phyloP scores from a whole-genome alignment of 2,888 invertebrate genomes.

The Pyralis farinalis region DNA sequence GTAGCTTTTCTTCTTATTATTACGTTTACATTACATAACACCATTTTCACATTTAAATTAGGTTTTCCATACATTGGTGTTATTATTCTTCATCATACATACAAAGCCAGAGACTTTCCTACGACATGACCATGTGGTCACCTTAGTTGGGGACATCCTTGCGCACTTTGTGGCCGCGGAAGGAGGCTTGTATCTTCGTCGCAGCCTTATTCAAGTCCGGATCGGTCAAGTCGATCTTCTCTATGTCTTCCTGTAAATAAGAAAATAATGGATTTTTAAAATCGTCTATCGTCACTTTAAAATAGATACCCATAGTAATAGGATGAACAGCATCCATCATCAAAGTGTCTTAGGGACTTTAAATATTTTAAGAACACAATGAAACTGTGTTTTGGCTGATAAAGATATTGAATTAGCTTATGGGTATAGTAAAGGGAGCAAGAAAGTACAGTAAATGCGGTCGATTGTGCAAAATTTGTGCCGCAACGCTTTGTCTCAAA shows the following conservation, averaged over 20 bases:
- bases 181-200: slow-evolving; percentile 95
- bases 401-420: no score
- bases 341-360: no score
- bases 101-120: slow-evolving; percentile 44
- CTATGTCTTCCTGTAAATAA: slow-evolving; percentile 83
- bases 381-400: no score
- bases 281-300: no score
- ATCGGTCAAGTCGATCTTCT: slow-evolving; percentile 92
- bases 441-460: no score
- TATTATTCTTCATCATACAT: slow-evolving; percentile 26
- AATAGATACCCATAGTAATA: no score
- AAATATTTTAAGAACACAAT: no score
- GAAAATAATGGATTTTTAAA: no score
- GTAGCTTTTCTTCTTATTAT: background rate
- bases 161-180: slow-evolving; percentile 94
- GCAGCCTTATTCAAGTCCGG: slow-evolving; percentile 94
- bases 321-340: no score
- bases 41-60: slow-evolving; percentile 4
- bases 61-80: background rate
- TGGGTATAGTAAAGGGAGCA: no score
- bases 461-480: no score
- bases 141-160: slow-evolving; percentile 83
- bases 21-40: background rate
- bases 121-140: slow-evolving; percentile 30
- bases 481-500: no score